phyloP scores from a whole-genome alignment of 2,888 invertebrate genomes.

The Cetonia aurata region DNA sequence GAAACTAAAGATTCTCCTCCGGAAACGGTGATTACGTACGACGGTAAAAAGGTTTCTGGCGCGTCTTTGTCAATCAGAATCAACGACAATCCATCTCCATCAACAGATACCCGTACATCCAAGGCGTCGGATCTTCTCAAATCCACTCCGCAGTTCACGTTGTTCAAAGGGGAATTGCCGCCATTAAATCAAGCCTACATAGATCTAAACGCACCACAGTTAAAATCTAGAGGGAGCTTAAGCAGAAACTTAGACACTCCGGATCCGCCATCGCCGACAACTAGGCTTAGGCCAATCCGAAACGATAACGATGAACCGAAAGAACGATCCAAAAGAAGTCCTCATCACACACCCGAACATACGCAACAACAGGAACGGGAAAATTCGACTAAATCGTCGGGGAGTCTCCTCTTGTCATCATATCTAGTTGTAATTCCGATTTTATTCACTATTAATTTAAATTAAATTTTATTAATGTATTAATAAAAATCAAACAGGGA shows the following conservation, averaged over 20 bases:
- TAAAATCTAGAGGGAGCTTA: constrained; percentile 58
- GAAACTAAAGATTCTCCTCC: constrained; percentile 68
- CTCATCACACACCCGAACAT: constrained; percentile 60
- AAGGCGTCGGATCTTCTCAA: constrained; percentile 74
- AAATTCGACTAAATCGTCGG: constrained; percentile 4
- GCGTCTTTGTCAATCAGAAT: constrained; percentile 70
- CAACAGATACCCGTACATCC: constrained; percentile 62
- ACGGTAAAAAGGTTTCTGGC: constrained; percentile 81
- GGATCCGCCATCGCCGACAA: constrained; percentile 56
- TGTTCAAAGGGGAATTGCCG: constrained; percentile 81
- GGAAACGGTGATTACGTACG: constrained; percentile 78
- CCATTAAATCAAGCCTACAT: constrained; percentile 68
- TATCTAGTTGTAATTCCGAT: neutral
- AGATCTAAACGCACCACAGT: constrained; percentile 61
- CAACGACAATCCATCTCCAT: constrained; percentile 53
- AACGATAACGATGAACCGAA: constrained; percentile 42
- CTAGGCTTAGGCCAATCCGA: constrained; percentile 67
- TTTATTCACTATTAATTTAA: constrained; percentile 12
- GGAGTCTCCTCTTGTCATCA: neutral
- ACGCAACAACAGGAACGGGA: constrained; percentile 50
- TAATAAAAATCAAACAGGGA: constrained; percentile 7
- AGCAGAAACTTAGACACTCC: constrained; percentile 62
- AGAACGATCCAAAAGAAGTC: constrained; percentile 55
- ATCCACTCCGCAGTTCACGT: constrained; percentile 78
- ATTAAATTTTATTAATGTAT: neutral